Base-by-base conservation (phyloP, 2,113 vertebrate genomes). In the Synchiropus splendidus region DNA sequence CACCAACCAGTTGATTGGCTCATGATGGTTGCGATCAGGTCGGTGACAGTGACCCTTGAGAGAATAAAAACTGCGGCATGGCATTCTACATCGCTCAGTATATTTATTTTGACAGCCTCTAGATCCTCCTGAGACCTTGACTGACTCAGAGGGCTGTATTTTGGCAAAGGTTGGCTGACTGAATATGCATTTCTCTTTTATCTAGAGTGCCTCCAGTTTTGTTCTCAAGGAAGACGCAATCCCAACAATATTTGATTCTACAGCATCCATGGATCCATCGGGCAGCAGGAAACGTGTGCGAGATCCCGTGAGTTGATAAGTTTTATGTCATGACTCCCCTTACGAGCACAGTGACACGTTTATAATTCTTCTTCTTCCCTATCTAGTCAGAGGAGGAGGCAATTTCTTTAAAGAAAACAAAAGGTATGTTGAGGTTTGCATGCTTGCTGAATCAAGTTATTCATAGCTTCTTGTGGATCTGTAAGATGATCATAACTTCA, bases 211-310 rank as follows among this genome's bases (percentile, higher is more conserved):
- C 50, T 88, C 91, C 39, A 83, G 83, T 64, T 87, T 84, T 0
- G 88, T 89, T 48, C 80, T 97, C 54, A 84, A 81, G 58, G 91
- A 97, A 58, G 92, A 90, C 51, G 95, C 95, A 41, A 81, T 98
- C 78, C 95, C 95, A 54, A 98, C 94, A 16, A 90, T 96, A 84
- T 98, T 98, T 79, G 89, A 97, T 65, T 80, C 83, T 12, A 79
- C 87, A 9, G 83, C 83, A 64, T 85, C 92, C 61, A 68, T 87
- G 52, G 92, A 89, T 64, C 83, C 89, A 48, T 82, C 82, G 54
- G 83, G 79, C 62, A 89, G 85, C 38, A 87, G 91, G 73, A 98
- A 98, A 79, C 83, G 92, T 75, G 87, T 88, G 37, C 85, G 87
- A 81, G 91, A 92, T 49, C 77, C 90, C 61, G 94, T 96, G 81